Base-by-base conservation (phyloP, 2,113 vertebrate genomes). In the Sula dactylatra region DNA sequence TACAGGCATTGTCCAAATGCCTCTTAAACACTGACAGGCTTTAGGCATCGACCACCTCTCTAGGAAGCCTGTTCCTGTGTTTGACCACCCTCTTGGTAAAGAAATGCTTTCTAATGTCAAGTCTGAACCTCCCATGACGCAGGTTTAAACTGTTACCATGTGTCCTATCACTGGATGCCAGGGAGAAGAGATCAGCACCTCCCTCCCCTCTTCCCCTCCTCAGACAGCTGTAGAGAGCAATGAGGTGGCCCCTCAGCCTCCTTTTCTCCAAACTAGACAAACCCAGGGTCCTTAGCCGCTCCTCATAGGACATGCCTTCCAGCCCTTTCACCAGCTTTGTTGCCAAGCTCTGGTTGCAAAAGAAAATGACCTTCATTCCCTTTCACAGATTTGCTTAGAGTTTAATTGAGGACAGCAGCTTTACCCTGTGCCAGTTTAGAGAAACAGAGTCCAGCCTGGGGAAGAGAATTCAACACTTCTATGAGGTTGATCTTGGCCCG, bases 1-100 rank as follows among this genome's bases (percentile, higher is more conserved):
- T 71, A 40, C 64, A 29, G n/a, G 24, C 29, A 56, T 16, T 72
- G 18, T 11, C n/a, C n/a, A n/a, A 88, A 72, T 40, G 40, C 24
- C n/a, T 64, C 15, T 38, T 54, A 47, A 45, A 47, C 11, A 47
- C 18, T n/a, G 27, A 80, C 18, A 47, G 2, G 8, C 15, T 3
- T 49, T n/a, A 16, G 29, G 9, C 40, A 40, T 13, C 0, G 0
- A 49, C 5, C 34, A n/a, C 10, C 13, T 72, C n/a, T 56, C 25
- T 31, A n/a, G n/a, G n/a, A 71, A 72, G 10, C 10, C 40, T 64
- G 7, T 38, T 72, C 32, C 50, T 24, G 18, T 45, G 52, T 62
- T 38, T 88, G 20, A 36, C 67, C 2, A 80, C 3, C 6, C 32
- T 50, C 25, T 83, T 8, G 5, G n/a, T 69, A 58, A 58, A 87